Evolutionary conservation across 2,888 invertebrate genomes (phyloP).

Genomic region (Morpho deidamia): DNA sequence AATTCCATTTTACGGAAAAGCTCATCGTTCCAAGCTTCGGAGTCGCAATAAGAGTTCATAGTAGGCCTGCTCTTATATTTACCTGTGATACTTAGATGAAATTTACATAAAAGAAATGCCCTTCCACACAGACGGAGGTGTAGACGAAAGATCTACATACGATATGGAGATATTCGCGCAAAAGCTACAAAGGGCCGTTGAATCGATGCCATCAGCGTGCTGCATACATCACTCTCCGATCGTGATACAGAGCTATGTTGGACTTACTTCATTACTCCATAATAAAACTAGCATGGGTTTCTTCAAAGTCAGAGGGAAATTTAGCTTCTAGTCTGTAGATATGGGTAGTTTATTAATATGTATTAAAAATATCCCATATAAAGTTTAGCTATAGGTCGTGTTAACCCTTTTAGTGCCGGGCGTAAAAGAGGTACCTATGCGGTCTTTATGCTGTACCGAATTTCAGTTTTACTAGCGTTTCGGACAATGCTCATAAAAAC

Average conservation of each 20-base stretch:
- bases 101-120: background rate
- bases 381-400: background rate
- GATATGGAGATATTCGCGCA: slow-evolving; percentile 80
- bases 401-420: background rate
- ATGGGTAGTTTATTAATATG: background rate
- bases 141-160: slow-evolving; percentile 67
- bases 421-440: too few species aligned
- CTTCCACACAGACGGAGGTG: slow-evolving; percentile 47
- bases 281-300: slow-evolving; percentile 91
- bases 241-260: slow-evolving; percentile 88
- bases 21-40: too few species aligned
- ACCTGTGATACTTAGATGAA: too few species aligned
- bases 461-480: too few species aligned
- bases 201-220: slow-evolving; percentile 66
- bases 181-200: slow-evolving; percentile 75
- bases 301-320: slow-evolving; percentile 91
- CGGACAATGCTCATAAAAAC: too few species aligned
- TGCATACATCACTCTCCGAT: slow-evolving; percentile 83
- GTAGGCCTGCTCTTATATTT: too few species aligned
- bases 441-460: too few species aligned
- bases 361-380: background rate
- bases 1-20: too few species aligned
- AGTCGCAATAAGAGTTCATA: too few species aligned
- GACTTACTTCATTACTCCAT: slow-evolving; percentile 87
- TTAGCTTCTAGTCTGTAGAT: slow-evolving; percentile 82